Conservation (phyloP, 2,113 vertebrate species). For the Crocuta crocuta region DNA sequence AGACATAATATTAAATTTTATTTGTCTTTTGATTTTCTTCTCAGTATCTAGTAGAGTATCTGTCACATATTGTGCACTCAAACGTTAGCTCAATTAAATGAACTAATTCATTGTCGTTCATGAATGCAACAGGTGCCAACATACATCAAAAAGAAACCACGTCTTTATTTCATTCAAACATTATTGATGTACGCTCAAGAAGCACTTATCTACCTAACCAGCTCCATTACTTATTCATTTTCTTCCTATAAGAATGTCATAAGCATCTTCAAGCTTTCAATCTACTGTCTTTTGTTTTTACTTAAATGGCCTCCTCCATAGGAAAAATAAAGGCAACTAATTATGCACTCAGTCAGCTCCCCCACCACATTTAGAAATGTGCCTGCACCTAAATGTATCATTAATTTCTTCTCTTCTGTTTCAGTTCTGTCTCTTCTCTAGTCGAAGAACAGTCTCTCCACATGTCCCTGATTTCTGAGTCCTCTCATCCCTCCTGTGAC, state of each 20-base stretch:
- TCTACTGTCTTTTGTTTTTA: constrained; percentile 34
- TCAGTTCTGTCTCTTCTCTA: neutral
- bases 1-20: neutral
- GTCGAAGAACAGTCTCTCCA: neutral
- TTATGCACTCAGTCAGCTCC: neutral
- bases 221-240: neutral
- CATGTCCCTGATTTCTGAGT: neutral
- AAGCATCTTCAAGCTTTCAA: neutral
- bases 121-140: neutral
- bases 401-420: neutral
- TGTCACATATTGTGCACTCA: neutral
- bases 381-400: neutral
- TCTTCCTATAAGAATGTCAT: neutral
- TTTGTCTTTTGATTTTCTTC: neutral
- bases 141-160: neutral
- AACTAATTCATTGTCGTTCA: neutral
- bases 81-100: neutral
- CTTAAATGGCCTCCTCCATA: neutral
- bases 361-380: neutral
- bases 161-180: constrained; percentile 8
- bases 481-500: neutral
- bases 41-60: neutral
- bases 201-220: neutral
- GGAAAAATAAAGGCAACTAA: neutral
- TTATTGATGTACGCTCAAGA: neutral